Evolutionary conservation across 2,888 invertebrate genomes (phyloP).

Genomic region (Apotomis turbidana): DNA sequence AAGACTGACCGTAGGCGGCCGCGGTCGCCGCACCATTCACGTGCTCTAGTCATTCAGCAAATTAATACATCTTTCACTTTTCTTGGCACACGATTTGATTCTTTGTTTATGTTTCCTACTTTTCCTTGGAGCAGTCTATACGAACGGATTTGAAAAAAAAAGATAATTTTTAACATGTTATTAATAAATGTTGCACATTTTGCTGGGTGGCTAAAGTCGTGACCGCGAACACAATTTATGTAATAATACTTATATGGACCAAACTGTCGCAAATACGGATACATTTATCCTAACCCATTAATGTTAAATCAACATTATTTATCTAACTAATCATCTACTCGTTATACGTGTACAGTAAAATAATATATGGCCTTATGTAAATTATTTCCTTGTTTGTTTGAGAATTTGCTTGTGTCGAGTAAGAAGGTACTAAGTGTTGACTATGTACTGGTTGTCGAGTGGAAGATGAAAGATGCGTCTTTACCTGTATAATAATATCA

Average conservation of each 20-base stretch:
- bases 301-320: conserved; percentile 79
- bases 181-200: conserved; percentile 44
- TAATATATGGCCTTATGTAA: conserved; percentile 83
- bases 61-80: conserved; percentile 37
- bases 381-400: conserved; percentile 75
- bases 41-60: conserved; percentile 69
- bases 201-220: conserved; percentile 68
- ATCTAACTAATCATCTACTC: conserved; percentile 80
- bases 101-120: background rate
- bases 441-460: conserved; percentile 60
- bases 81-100: conserved; percentile 13
- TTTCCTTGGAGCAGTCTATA: conserved; percentile 14
- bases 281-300: conserved; percentile 79
- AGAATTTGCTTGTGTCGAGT: conserved; percentile 73
- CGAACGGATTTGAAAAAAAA: conserved; percentile 22
- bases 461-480: conserved; percentile 52
- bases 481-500: conserved; percentile 51
- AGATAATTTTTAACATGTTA: conserved; percentile 4
- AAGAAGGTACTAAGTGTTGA: conserved; percentile 58
- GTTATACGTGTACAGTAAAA: conserved; percentile 81
- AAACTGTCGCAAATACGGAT: conserved; percentile 82
- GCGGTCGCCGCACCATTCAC: conserved; percentile 71
- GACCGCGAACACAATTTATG: conserved; percentile 70
- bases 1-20: conserved; percentile 83
- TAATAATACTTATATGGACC: conserved; percentile 83